Conservation (phyloP, 2,113 vertebrate species). For the Oceanites oceanicus region DNA sequence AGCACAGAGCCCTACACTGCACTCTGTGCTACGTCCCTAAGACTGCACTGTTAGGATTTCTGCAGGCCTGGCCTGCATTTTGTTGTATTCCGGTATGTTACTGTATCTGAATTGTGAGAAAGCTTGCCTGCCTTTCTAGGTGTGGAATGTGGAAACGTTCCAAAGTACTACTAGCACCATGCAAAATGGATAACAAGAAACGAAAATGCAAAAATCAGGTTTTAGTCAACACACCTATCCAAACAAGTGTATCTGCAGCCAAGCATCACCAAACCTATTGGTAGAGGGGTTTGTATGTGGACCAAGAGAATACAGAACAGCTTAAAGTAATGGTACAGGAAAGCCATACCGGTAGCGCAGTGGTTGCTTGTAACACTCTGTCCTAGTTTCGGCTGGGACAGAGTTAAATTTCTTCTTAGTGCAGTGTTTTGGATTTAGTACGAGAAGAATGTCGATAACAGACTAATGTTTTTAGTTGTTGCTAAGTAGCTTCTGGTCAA, state of each 20-base stretch:
- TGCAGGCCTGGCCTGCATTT: background rate
- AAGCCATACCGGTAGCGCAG: background rate
- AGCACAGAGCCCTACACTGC: background rate
- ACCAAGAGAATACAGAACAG: background rate
- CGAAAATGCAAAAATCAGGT: background rate
- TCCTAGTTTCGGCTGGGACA: too few relatives aligned
- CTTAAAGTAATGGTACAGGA: background rate
- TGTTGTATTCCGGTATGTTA: background rate
- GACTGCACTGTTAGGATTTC: background rate
- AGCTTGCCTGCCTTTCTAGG: background rate
- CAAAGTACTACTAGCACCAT: background rate
- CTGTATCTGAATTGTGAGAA: background rate
- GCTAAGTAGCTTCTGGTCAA: too few relatives aligned
- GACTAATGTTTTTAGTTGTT: too few relatives aligned
- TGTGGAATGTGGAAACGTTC: background rate
- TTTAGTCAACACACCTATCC: background rate
- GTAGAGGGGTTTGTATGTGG: background rate
- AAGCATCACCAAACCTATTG: background rate
- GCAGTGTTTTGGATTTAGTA: too few relatives aligned
- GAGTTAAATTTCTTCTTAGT: too few relatives aligned
- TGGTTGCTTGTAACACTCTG: background rate
- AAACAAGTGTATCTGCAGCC: accelerated
- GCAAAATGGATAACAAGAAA: background rate
- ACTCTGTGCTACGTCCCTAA: background rate
- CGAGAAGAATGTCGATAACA: too few relatives aligned